These are phyloP conservation scores for Micromussa lordhowensis DNA, from an alignment of 92 coral and sea anemone species.

Conservation along the genomic window DNA sequence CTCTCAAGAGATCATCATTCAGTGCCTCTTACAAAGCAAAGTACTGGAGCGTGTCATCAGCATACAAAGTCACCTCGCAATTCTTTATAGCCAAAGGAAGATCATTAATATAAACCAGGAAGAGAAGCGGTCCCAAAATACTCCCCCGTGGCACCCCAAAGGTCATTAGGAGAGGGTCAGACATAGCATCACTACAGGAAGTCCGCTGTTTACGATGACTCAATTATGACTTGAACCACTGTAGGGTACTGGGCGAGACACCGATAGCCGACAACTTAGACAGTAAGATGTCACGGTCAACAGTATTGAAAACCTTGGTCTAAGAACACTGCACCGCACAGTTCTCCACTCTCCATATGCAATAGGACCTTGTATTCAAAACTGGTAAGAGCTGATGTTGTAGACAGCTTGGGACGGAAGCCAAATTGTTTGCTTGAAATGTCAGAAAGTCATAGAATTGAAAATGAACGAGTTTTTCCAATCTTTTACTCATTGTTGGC, in stretches of 20 bases:
- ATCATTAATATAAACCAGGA: too few relatives aligned
- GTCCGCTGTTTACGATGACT: slow-evolving; percentile 20
- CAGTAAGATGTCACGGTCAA: too few relatives aligned
- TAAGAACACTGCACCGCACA: too few relatives aligned
- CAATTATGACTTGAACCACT: slow-evolving; percentile 8
- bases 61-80: too few relatives aligned
- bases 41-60: too few relatives aligned
- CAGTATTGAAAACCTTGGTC: too few relatives aligned
- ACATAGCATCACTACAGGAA: slow-evolving; percentile 2
- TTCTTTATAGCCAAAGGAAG: too few relatives aligned
- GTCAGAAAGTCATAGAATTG: background rate
- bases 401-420: background rate
- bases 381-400: too few relatives aligned
- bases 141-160: slow-evolving; percentile 14
- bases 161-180: slow-evolving; percentile 10
- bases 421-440: background rate
- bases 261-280: slow-evolving; percentile 1
- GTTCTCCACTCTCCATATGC: too few relatives aligned
- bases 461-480: background rate
- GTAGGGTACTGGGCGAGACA: slow-evolving; percentile 10
- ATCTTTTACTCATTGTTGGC: background rate
- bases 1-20: too few relatives aligned
- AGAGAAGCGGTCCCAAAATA: slow-evolving; percentile 4
- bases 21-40: too few relatives aligned
- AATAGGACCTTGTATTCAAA: background rate